Evolutionary conservation across 1,140 invertebrate species (phyloP).

Genomic region (Dreissena rostriformis): DNA sequence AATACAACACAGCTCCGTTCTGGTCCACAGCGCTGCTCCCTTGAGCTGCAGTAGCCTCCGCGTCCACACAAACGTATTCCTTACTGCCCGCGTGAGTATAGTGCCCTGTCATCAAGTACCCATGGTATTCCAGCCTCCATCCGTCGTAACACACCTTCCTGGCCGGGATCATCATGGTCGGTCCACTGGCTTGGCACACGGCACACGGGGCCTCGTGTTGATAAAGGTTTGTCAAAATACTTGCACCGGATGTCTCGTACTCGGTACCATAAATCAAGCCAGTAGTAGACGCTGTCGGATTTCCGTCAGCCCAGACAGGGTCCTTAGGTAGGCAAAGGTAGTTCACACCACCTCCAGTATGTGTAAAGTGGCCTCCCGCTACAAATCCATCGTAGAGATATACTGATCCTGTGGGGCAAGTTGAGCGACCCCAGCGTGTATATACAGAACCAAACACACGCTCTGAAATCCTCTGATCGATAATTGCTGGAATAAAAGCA

Average conservation of each 20-base stretch:
- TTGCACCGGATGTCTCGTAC: background rate
- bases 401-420: constrained; percentile 1
- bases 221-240: background rate
- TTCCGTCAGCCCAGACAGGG: background rate
- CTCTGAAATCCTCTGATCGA: no score
- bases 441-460: background rate
- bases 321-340: constrained; percentile 28
- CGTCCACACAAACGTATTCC: constrained; percentile 33
- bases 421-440: constrained; percentile 15
- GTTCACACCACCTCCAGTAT: constrained; percentile 12
- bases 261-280: constrained; percentile 15
- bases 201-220: constrained; percentile 52
- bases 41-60: background rate
- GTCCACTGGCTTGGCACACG: constrained; percentile 46
- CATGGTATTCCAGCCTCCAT: constrained; percentile 60
- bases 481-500: no score
- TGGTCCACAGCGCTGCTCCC: background rate
- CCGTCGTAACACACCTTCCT: constrained; percentile 52
- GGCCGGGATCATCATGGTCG: constrained; percentile 63
- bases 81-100: background rate
- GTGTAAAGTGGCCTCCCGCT: background rate
- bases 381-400: constrained; percentile 20
- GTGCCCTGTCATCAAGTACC: constrained; percentile 38
- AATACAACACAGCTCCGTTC: background rate
- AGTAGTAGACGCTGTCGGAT: no score